Evolutionary conservation across 2,113 vertebrate genomes (phyloP), one percentile per base, ranked within the genome.

Genomic region (Okapia johnstoni): DNA sequence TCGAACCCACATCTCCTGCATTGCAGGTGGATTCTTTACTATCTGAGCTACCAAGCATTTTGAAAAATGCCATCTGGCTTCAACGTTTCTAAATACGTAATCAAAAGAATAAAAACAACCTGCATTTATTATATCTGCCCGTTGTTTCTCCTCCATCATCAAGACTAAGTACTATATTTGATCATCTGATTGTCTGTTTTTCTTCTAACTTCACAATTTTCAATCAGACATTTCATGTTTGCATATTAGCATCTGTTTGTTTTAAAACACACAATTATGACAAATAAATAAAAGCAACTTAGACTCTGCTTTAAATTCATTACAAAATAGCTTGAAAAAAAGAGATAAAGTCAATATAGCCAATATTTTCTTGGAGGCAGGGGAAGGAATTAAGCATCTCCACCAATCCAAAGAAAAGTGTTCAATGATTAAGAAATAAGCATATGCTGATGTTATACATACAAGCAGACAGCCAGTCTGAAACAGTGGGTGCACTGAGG

Each of bases 221-320:
- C 28, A 43, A n/a, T 90, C 15, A 94, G 81, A 85, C 21, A 55
- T 87, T 96, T 87, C 73, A 50, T 87, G 15, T 55, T 92, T 85
- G 52, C 28, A 54, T 60, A 76, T 89, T 91, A 77, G 7, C 40
- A 84, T 80, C 6, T 73, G 21, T 40, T 96, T 91, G 40, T 54
- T 61, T 93, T 95, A 93, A 80, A 96, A 3, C 28, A 80, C 63
- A 28, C 55, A 83, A 85, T 85, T 94, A 77, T 52, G 33, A 61
- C 30, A 97, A 86, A 93, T 81, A 97, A 96, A 95, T 46, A 85
- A 90, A 96, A 92, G 40, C 40, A 93, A 73, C 1, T 88, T 85
- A 17, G 12, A 43, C 3, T 76, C 1, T 61, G 1, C 60, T 55
- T 60, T 90, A 52, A 40, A 86, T 96, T 66, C 30, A 93, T 83